phyloP scores from a whole-genome alignment of 2,888 invertebrate genomes.

The Creontiades dilutus region DNA sequence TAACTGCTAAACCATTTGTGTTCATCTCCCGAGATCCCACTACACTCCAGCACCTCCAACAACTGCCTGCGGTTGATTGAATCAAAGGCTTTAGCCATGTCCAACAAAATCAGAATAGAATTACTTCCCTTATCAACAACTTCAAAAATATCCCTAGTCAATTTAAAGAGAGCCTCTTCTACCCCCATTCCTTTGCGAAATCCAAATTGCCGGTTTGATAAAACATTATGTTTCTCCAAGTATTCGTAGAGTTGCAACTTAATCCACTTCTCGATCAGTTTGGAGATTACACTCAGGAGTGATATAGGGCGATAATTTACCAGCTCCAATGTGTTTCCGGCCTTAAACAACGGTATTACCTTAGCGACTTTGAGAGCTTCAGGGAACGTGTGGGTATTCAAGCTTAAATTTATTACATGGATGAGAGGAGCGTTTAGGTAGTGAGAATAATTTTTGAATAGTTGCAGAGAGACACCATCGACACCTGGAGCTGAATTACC shows the following conservation, averaged over 20 bases:
- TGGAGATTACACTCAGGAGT: conserved; percentile 63
- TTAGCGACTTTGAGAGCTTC: conserved; percentile 14
- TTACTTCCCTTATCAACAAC: conserved; percentile 8
- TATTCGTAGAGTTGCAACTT: conserved; percentile 51
- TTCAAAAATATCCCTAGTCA: conserved; percentile 44
- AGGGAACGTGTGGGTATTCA: not conserved
- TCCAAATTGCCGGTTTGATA: conserved; percentile 56
- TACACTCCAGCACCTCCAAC: not conserved
- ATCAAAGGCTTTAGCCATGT: conserved; percentile 21
- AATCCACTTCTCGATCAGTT: conserved; percentile 68
- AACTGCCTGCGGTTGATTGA: not conserved
- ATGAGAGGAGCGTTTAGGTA: not conserved
- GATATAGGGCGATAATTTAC: conserved; percentile 71
- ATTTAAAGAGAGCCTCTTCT: conserved; percentile 48
- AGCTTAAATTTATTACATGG: not conserved
- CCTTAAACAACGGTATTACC: conserved; percentile 71
- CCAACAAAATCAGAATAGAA: not conserved
- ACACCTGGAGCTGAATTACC: not conserved
- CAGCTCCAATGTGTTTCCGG: conserved; percentile 46
- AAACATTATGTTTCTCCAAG: conserved; percentile 60
- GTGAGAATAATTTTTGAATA: not conserved
- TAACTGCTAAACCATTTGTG: conserved; percentile 47
- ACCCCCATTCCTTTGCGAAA: conserved; percentile 58
- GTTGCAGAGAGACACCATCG: not conserved
- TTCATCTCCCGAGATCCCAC: not conserved